Evolutionary conservation across 2,888 invertebrate species (phyloP), one percentile per base, ranked within the genome.

Genomic region (Macaria liturata): DNA sequence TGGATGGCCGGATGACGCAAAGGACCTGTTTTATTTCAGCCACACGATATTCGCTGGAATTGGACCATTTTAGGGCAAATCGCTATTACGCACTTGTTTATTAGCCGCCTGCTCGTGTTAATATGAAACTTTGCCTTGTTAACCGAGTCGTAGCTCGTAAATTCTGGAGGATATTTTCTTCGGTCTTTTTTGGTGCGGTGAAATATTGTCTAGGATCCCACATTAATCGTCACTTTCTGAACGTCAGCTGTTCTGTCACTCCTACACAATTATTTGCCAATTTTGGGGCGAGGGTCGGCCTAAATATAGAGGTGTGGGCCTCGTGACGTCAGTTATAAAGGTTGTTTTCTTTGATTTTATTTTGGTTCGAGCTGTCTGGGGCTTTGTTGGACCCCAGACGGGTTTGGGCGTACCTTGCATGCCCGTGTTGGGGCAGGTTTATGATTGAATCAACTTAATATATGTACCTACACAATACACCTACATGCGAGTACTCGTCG

Each of bases 1-100:
- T 66, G 72, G 59, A 77, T 78, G 80, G 77, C 63, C 66, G 72
- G 57, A 76, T 79, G 80, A 81, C 62, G 80, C 74, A 81, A 81
- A 81, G 61, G 46, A 57, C 59, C 55, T 54, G 61, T 67, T 66
- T 64, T 62, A 68, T 73, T 76, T 66, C 70, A 74, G 58, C 30
- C 51, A 54, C 51, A 56, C 32, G 37, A 32, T 65, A 49, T 63
- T 56, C 59, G 53, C 57, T 64, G 67, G 64, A 57, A 60, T 61
- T 63, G 47, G 44, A 52, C 46, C 46, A 48, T 46, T 55, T 57
- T 50, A 60, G 42, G 47, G 20, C 49, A 37, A 55, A 52, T 44
- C 32, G 42, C 44, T 46, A 46, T 49, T 39, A 48, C 32, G 45
- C 46, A 54, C 31, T 43, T 46, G 45, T 46, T 53, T 57, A 34